These are phyloP conservation scores for Hippocampus kuda DNA, from an alignment of 2,797 vertebrate species.

Conservation along the genomic window DNA sequence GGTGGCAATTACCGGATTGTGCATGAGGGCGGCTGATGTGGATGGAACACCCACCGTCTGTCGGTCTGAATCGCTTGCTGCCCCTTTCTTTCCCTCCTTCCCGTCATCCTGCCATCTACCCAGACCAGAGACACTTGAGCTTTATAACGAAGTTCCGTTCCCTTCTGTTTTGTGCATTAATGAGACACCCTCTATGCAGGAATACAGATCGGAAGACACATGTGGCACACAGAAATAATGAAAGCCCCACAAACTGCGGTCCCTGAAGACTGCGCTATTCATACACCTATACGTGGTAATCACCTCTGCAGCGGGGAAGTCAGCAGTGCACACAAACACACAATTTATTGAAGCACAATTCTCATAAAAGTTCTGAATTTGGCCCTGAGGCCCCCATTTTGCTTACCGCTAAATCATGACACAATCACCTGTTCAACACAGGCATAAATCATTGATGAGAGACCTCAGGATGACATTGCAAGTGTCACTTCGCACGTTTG, in stretches of 20 bases:
- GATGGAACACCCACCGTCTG: not conserved
- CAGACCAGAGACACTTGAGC: conserved; percentile 1
- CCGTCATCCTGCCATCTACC: conserved; percentile 1
- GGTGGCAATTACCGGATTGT: not conserved
- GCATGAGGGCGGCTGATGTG: not conserved
- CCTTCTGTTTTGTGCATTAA: not conserved
- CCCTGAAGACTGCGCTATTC: not conserved
- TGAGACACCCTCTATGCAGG: conserved; percentile 1
- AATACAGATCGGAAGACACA: not conserved
- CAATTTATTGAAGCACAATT: not conserved
- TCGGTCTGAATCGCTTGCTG: not conserved
- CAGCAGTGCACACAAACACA: not conserved
- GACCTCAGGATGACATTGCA: not conserved
- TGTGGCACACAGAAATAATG: conserved; percentile 3
- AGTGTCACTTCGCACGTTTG: not conserved
- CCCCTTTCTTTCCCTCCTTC: not conserved
- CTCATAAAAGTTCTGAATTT: not conserved
- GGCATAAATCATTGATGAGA: not conserved
- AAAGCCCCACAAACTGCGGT: not conserved
- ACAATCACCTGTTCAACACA: not conserved
- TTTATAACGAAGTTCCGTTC: not conserved
- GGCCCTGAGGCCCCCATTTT: not conserved
- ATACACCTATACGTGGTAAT: not conserved
- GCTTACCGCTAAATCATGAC: too few species aligned
- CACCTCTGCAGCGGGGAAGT: not conserved